Conservation (phyloP, 2,888 invertebrate species). For the Odontomyia ornata region DNA sequence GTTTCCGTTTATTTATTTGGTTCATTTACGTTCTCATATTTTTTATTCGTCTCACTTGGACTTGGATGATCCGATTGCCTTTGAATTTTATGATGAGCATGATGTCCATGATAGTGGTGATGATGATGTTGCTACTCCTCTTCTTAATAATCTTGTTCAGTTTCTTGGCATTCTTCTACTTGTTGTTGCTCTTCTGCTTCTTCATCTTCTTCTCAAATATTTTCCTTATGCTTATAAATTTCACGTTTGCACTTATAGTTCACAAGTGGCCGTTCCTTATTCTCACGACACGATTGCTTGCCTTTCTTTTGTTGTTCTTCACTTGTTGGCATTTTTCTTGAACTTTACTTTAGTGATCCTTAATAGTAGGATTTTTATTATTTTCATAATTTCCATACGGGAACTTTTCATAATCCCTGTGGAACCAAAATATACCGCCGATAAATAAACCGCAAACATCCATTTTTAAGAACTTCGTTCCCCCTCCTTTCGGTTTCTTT, state of each 20-base stretch:
- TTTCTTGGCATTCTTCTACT: slow-evolving; percentile 24
- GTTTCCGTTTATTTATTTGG: too few relatives aligned
- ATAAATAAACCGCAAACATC: too few relatives aligned
- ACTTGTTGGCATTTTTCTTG: slow-evolving; percentile 61
- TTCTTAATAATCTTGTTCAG: not conserved
- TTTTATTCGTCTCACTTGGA: too few relatives aligned
- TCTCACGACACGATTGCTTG: slow-evolving; percentile 66
- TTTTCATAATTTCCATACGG: too few relatives aligned
- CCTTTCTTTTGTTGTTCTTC: slow-evolving; percentile 58
- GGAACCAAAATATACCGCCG: too few relatives aligned
- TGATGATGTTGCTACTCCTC: slow-evolving; percentile 12
- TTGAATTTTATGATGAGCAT: slow-evolving; percentile 45
- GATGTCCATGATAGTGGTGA: slow-evolving; percentile 52
- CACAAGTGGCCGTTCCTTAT: slow-evolving; percentile 66
- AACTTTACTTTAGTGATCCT: too few relatives aligned
- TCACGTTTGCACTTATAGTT: slow-evolving; percentile 66
- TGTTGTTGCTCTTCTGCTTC: slow-evolving; percentile 56
- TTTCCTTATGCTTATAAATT: slow-evolving; percentile 65
- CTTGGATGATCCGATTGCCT: too few relatives aligned
- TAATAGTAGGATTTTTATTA: too few relatives aligned
- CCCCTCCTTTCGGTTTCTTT: too few relatives aligned
- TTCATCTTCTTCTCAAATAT: slow-evolving; percentile 66
- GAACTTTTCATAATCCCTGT: too few relatives aligned
- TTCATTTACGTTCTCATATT: too few relatives aligned
- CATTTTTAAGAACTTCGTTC: too few relatives aligned